Evolutionary conservation across 2,113 vertebrate genomes (phyloP), one percentile per base, ranked within the genome.

Genomic region (Dipodomys stephensi): DNA sequence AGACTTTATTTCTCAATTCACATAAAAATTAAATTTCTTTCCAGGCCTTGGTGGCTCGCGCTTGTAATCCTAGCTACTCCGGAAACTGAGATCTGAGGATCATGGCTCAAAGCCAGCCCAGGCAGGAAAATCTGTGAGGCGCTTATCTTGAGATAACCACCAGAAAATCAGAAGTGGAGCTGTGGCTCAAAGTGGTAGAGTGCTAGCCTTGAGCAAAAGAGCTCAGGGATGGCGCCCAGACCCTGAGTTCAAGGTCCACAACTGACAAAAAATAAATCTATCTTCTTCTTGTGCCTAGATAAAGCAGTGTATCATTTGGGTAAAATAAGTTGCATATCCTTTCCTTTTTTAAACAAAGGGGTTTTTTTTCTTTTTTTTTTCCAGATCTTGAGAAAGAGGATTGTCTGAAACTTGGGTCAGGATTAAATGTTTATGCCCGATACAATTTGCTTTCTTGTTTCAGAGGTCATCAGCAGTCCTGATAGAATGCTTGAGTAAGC

Each of bases 381-480:
- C 82, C 44, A 79, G 77, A 13, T 81, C 32, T 92, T 92, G 18
- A 90, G 32, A 91, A 88, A 92, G 68, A 91, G 65, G 83, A 92
- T 53, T 73, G 23, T 86, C 35, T 35, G 60, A 87, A 73, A 68
- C 39, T 30, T 79, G 78, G 62, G 49, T 76, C 72, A n/a, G 35
- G 32, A 82, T 79, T 83, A 62, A 95, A 76, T 67, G 71, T 83
- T 87, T 76, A 53, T 46, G 30, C 81, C 46, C 80, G 62, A 81
- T 67, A 12, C 83, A 83, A 76, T 83, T 74, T 90, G 18, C 22
- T 30, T 22, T 84, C 25, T 92, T 19, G 86, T 77, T 44, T 25
- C 28, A 87, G 72, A 92, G 28, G 28, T 82, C 88, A 82, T 91
- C 39, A 86, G 44, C 83, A 64, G n/a, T 73, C 76, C 18, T 85